Evolutionary conservation across 2,113 vertebrate genomes (phyloP).

Genomic region (Calcarius ornatus): DNA sequence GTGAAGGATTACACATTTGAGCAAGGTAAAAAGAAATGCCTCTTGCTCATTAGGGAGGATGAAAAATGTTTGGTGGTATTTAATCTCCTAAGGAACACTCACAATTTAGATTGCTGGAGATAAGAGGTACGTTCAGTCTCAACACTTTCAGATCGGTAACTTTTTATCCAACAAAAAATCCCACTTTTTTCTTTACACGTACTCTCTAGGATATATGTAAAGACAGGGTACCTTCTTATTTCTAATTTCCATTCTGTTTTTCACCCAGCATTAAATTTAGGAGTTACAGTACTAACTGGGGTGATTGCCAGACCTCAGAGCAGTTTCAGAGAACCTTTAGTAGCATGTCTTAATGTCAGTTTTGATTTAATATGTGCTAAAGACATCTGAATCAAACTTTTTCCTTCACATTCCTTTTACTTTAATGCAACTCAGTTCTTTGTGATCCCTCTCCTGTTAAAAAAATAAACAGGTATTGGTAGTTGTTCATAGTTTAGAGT

Average conservation of each 20-base stretch:
- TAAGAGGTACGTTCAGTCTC: not conserved
- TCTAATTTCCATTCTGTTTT: not conserved
- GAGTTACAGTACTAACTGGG: not conserved
- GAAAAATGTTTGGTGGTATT: not conserved
- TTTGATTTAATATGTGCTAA: not conserved
- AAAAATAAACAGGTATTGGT: not conserved
- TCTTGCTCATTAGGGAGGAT: not conserved
- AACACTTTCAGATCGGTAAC: not conserved
- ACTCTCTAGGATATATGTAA: not conserved
- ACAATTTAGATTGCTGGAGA: not conserved
- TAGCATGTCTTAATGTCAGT: not conserved
- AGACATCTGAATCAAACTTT: not conserved
- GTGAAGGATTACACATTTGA: not conserved
- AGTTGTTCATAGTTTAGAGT: not conserved
- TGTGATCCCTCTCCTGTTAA: not conserved
- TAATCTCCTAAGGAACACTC: not conserved
- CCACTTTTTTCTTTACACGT: not conserved
- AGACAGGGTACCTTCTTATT: not conserved
- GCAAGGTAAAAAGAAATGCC: not conserved
- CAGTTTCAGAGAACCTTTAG: not conserved
- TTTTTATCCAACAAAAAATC: not conserved
- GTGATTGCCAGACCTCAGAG: not conserved
- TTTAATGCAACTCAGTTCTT: not conserved
- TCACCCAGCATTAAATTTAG: not conserved
- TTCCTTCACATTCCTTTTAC: constrained; percentile 8